These are phyloP conservation scores for Trematocara caparti DNA, from an alignment of 2,797 vertebrate genomes.

Conservation along the genomic window DNA sequence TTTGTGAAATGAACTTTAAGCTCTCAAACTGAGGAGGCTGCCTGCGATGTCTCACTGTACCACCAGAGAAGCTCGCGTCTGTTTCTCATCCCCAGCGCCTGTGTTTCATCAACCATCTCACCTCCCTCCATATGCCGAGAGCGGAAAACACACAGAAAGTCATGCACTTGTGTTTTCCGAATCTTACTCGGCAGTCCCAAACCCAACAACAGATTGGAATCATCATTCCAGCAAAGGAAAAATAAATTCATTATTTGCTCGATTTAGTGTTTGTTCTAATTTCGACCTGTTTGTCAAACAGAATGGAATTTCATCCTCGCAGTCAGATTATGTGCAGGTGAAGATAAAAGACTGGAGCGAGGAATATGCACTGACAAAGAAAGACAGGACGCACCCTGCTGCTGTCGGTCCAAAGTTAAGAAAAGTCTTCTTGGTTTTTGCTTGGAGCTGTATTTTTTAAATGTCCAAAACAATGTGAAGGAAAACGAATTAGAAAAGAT, in stretches of 20 bases:
- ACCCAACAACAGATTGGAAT: slow-evolving; percentile 24
- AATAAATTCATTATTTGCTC: slow-evolving; percentile 24
- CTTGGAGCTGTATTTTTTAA: not conserved
- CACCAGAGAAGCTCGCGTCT: not conserved
- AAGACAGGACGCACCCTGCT: not conserved
- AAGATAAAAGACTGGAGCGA: not conserved
- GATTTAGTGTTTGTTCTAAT: slow-evolving; percentile 34
- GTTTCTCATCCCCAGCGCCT: not conserved
- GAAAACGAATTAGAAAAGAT: not conserved
- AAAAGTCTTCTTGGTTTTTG: not conserved
- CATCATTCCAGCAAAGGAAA: not conserved
- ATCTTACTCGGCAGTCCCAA: not conserved
- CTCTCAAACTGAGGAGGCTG: not conserved
- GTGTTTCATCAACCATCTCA: slow-evolving; percentile 17
- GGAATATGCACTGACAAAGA: not conserved
- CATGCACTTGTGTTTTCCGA: slow-evolving; percentile 1
- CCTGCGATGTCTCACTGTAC: not conserved
- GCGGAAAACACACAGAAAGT: slow-evolving; percentile 5
- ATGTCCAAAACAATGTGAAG: not conserved
- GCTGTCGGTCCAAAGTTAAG: not conserved
- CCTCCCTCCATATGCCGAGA: slow-evolving; percentile 2
- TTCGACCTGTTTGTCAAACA: slow-evolving; percentile 35
- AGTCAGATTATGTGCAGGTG: slow-evolving; percentile 21
- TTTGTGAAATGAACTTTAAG: slow-evolving; percentile 7
- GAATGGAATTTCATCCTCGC: slow-evolving; percentile 21